A percentile compares a stretch with the other conserved stretches of the same genome.
Conservation (phyloP, 2,797 vertebrate species). For the Fratercula arctica region DNA sequence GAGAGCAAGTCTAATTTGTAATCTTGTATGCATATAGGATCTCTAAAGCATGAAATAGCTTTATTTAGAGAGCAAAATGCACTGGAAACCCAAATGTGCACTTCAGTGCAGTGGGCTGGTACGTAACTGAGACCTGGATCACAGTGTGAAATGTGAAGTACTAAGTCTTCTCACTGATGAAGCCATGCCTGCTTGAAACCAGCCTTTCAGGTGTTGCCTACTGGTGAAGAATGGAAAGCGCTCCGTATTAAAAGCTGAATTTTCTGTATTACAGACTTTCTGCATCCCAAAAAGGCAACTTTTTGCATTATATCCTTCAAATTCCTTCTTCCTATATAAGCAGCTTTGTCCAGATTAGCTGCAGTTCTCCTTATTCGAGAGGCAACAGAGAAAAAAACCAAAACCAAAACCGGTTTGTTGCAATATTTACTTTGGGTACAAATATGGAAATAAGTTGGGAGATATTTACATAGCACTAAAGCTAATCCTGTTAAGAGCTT, state of each 20-base stretch:
- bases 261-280: neutral
- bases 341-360: neutral
- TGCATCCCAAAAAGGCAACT: neutral
- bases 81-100: neutral
- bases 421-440: neutral
- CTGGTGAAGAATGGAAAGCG: neutral
- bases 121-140: neutral
- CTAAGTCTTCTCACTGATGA: neutral
- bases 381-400: neutral
- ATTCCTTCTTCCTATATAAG: neutral
- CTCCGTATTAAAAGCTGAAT: neutral
- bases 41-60: neutral
- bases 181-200: neutral
- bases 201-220: neutral
- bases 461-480: slow-evolving; percentile 11
- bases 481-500: slow-evolving; percentile 29
- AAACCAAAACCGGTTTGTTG: neutral
- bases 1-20: neutral
- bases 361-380: neutral
- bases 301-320: neutral
- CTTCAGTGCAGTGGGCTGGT: neutral
- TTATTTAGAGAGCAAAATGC: neutral
- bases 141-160: neutral
- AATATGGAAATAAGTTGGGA: neutral
- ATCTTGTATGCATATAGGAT: neutral